Evolutionary conservation across 2,113 vertebrate genomes (phyloP).

Genomic region (Pangasianodon hypophthalmus): DNA sequence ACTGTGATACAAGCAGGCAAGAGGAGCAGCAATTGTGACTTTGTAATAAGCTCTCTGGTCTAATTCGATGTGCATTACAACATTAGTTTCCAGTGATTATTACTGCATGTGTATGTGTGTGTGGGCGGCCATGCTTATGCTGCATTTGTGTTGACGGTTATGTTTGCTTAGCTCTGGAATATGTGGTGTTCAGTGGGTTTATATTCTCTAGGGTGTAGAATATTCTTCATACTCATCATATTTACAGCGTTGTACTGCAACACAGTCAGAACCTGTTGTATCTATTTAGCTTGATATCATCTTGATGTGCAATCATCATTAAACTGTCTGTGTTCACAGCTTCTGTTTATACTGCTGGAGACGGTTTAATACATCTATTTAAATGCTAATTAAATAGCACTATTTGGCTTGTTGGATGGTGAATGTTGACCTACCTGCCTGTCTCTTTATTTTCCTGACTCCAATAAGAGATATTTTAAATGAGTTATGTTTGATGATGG

Average conservation of each 20-base stretch:
- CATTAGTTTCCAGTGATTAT: conserved; percentile 19
- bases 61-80: conserved; percentile 24
- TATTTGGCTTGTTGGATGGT: not conserved
- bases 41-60: conserved; percentile 37
- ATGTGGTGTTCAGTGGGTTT: not conserved
- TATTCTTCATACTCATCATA: not conserved
- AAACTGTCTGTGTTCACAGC: conserved; percentile 21
- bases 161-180: conserved; percentile 41
- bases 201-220: conserved; percentile 28
- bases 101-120: not conserved
- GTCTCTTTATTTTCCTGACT: not conserved
- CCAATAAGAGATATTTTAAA: not conserved
- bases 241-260: not conserved
- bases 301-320: conserved; percentile 24
- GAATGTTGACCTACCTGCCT: not conserved
- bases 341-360: conserved; percentile 18
- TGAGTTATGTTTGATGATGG: not conserved
- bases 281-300: not conserved
- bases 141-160: conserved; percentile 32
- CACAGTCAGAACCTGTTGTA: not conserved
- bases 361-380: not conserved
- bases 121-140: conserved; percentile 1
- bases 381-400: conserved; percentile 13
- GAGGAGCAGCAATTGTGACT: not conserved
- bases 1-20: not conserved